Conservation (phyloP, 2,797 vertebrate genomes). For the Nasua narica region DNA sequence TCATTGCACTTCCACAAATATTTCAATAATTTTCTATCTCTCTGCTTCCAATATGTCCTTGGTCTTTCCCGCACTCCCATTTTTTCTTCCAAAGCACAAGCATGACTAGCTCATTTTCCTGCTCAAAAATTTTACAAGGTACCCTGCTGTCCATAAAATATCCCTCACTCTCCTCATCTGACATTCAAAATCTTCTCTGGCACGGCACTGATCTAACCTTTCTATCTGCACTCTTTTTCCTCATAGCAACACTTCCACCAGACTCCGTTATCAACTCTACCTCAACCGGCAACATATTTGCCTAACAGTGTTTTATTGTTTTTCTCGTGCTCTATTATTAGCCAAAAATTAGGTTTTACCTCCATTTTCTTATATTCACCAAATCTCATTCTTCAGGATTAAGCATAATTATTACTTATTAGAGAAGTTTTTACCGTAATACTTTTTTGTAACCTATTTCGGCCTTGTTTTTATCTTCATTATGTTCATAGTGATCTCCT, state of each 20-base stretch:
- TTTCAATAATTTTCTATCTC: not conserved
- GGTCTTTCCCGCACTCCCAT: not conserved
- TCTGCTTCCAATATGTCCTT: not conserved
- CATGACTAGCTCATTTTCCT: not conserved
- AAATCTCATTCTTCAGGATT: not conserved
- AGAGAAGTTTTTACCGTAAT: not conserved
- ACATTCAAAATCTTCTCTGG: not conserved
- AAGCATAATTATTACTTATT: not conserved
- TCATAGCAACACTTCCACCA: not conserved
- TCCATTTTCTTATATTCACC: not conserved
- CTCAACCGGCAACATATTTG: not conserved
- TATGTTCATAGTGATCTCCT: not conserved
- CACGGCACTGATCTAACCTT: not conserved
- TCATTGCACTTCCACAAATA: not conserved
- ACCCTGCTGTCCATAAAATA: not conserved
- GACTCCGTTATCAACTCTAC: not conserved
- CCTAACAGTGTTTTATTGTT: not conserved
- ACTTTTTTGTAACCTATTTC: not conserved
- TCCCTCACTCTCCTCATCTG: not conserved
- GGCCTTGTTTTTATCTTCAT: not conserved
- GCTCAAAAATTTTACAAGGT: not conserved
- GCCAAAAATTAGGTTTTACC: not conserved
- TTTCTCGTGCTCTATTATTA: not conserved
- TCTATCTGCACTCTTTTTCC: not conserved
- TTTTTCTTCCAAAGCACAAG: not conserved